Evolutionary conservation across 2,113 vertebrate species (phyloP), one percentile per base, ranked within the genome.

Genomic region (Vimba vimba): DNA sequence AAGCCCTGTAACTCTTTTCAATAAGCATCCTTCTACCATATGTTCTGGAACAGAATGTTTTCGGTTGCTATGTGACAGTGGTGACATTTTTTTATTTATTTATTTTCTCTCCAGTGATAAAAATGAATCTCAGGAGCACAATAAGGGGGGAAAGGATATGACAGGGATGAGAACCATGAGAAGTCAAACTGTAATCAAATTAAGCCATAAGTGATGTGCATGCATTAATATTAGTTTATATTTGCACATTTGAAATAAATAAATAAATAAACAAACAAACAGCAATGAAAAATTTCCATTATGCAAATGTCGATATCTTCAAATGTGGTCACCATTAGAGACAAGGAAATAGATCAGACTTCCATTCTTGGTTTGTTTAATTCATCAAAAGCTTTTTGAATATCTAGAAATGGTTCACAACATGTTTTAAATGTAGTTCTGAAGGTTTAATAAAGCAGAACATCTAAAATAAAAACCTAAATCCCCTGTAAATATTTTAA

Each of bases 21-120:
- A 57, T 21, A 57, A 57, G 6, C 55, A 8, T 57, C 6, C 6
- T 21, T 57, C 6, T 21, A 50, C 4, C 13, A 57, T 55, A 6
- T 57, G 52, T 21, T 85, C 57, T 66, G 79, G 68, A 23, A 66
- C 36, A 15, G 21, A 82, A 82, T 75, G 85, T 43, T 83, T 76
- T 74, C 50, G 17, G 87, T 90, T 89, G 86, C 87, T 82, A 79
- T 39, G 84, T 88, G 85, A 86, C 86, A 62, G 39, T 30, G 17
- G 43, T 15, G 66, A 11, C 1, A 19, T 57, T n/a, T 82, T 73
- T 7, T 62, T 6, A 0, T 52, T 3, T 50, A 19, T 25, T 27
- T 25, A 39, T 30, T 55, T 33, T 27, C 45, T 21, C 43, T 79
- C 6, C 62, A 66, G 78, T 83, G 69, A 80, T 74, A 73, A 85